Evolutionary conservation across 2,888 invertebrate genomes (phyloP), one percentile per base, ranked within the genome.

Genomic region (Nomada fucata): DNA sequence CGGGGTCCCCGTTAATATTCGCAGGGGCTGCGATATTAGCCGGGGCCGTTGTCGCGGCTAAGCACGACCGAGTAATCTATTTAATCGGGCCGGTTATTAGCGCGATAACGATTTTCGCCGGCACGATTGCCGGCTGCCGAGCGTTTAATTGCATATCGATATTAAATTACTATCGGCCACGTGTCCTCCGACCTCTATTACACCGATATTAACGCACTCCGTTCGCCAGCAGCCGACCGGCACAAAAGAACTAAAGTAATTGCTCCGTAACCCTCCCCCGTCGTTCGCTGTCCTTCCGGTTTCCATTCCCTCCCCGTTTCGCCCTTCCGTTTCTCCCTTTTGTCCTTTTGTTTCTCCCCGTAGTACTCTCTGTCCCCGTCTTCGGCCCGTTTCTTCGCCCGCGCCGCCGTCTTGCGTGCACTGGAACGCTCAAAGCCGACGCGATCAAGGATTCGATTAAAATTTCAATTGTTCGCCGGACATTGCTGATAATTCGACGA

Each of bases 91-190:
- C 26, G 74, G 63, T 60, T 78, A 73, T 82, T 78, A 75, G 55
- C 78, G 42, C 72, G 75, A 64, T 72, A 81, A 81, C 77, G 74
- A 78, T 83, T 82, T 72, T 23, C 77, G 72, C 69, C 68, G 68
- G 44, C 26, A 70, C 76, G 71, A 76, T 79, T 65, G 50, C 76
- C 71, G 73, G 79, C 72, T 78, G 83, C 79, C 73, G 77, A 75
- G 67, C 76, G 74, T 84, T 86, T 83, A 79, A 88, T 88, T 82
- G 73, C 82, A 47, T 65, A 50, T 60, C 67, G 78, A 72, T 83
- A 85, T 87, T 85, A 83, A 82, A 86, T 86, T 85, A 85, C 74
- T 75, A 84, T 73, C 77, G 57, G 44, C 79, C 76, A 79, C 79
- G 83, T 79, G 84, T 79, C 83, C 67, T 79, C 83, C 67, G 61